These are phyloP conservation scores for Thymallus thymallus DNA, from an alignment of 2,113 vertebrate genomes.

Conservation along the genomic window DNA sequence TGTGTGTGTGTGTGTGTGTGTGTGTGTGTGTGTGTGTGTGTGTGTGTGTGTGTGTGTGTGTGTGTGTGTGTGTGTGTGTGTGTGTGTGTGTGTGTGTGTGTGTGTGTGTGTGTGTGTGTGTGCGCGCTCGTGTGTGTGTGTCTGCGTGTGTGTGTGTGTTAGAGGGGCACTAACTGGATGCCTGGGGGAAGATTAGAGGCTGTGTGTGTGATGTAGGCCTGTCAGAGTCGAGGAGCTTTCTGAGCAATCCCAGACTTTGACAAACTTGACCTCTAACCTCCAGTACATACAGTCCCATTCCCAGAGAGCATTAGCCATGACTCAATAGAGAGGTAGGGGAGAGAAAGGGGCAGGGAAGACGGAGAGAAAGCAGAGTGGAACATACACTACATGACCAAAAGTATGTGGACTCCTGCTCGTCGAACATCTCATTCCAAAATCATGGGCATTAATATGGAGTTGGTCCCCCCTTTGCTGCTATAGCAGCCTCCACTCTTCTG, in stretches of 20 bases:
- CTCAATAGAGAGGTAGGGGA: constrained; percentile 23
- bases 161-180: constrained; percentile 2
- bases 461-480: too few species aligned
- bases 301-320: constrained; percentile 50
- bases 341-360: constrained; percentile 23
- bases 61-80: constrained; percentile 50
- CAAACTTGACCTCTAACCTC: constrained; percentile 59
- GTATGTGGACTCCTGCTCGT: too few species aligned
- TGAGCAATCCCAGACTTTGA: constrained; percentile 59
- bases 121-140: constrained; percentile 42
- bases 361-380: neutral
- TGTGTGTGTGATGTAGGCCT: constrained; percentile 25
- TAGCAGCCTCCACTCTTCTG: too few species aligned
- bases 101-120: constrained; percentile 52
- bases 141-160: constrained; percentile 39
- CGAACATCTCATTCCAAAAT: too few species aligned
- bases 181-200: neutral
- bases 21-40: constrained; percentile 48
- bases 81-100: constrained; percentile 47
- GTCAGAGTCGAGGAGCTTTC: constrained; percentile 45
- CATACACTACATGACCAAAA: neutral
- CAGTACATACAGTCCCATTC: constrained; percentile 37
- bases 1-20: constrained; percentile 34
- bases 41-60: constrained; percentile 47
- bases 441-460: too few species aligned